Percentiles rank a stretch among this genome's conserved stretches.
These are phyloP conservation scores for Nothobranchius furzeri DNA, from an alignment of 2,113 vertebrate genomes.

Conservation along the genomic window DNA sequence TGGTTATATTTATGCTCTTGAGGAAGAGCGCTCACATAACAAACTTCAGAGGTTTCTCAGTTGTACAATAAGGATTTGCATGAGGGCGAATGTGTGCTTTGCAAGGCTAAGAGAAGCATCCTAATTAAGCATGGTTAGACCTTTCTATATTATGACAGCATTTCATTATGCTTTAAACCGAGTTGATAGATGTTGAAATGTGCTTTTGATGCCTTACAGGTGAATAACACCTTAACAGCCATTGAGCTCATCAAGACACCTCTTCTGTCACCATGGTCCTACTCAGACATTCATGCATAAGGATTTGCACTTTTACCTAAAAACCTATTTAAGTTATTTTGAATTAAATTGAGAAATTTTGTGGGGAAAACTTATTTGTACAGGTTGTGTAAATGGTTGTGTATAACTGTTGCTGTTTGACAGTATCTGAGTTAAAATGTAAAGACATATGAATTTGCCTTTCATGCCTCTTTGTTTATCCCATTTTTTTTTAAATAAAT, in stretches of 20 bases:
- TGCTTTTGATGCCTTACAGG: constrained; percentile 53
- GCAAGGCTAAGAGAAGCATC: constrained; percentile 41
- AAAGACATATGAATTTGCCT: constrained; percentile 69
- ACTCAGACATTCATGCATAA: constrained; percentile 65
- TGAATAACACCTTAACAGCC: constrained; percentile 14
- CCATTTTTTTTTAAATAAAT: constrained; percentile 76
- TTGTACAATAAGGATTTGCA: constrained; percentile 71
- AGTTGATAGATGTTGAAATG: constrained; percentile 34
- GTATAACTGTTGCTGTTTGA: constrained; percentile 80
- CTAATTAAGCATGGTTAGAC: constrained; percentile 3
- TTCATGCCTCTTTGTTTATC: constrained; percentile 68
- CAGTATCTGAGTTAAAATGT: constrained; percentile 71
- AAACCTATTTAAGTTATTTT: constrained; percentile 85
- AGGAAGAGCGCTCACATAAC: constrained; percentile 28
- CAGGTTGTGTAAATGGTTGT: constrained; percentile 82
- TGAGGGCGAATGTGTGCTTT: constrained; percentile 63
- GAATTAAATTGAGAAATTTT: constrained; percentile 70
- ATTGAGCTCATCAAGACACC: constrained; percentile 38
- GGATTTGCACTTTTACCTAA: constrained; percentile 85
- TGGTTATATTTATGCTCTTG: constrained; percentile 29
- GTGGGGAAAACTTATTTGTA: constrained; percentile 71
- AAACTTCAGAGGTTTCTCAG: constrained; percentile 14
- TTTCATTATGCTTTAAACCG: constrained; percentile 22
- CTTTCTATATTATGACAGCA: constrained; percentile 28
- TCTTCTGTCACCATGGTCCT: constrained; percentile 56